phyloP scores from a whole-genome alignment of 2,113 vertebrate species.

The Malurus melanocephalus region DNA sequence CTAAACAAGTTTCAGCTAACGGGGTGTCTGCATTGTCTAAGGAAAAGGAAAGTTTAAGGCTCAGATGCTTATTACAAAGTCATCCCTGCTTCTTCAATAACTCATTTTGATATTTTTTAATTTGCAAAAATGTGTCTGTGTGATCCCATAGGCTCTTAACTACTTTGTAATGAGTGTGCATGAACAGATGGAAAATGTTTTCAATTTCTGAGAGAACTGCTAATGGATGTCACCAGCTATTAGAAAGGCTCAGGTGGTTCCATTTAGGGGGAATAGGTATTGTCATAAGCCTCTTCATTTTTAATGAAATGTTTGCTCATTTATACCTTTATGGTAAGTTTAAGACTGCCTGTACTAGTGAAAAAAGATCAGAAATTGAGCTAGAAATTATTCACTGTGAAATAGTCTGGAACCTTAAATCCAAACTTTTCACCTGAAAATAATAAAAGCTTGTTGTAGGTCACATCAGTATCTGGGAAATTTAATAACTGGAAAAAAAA shows the following conservation, averaged over 20 bases:
- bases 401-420: slow-evolving; percentile 56
- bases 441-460: neutral
- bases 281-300: slow-evolving; percentile 70
- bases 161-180: slow-evolving; percentile 72
- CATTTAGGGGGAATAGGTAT: slow-evolving; percentile 62
- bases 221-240: slow-evolving; percentile 77
- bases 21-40: slow-evolving; percentile 9
- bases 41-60: slow-evolving; percentile 43
- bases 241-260: slow-evolving; percentile 72
- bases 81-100: slow-evolving; percentile 67
- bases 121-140: slow-evolving; percentile 69
- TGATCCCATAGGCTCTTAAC: slow-evolving; percentile 74
- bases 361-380: slow-evolving; percentile 56
- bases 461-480: slow-evolving; percentile 12
- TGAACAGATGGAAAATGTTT: slow-evolving; percentile 81
- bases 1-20: slow-evolving; percentile 13
- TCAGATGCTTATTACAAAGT: slow-evolving; percentile 62
- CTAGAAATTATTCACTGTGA: slow-evolving; percentile 61
- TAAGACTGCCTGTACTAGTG: slow-evolving; percentile 39
- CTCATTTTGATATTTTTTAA: slow-evolving; percentile 76
- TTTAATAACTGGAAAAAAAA: neutral
- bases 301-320: slow-evolving; percentile 77
- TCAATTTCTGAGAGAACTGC: slow-evolving; percentile 70
- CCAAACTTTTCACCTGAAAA: slow-evolving; percentile 40
- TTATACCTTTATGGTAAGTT: slow-evolving; percentile 61